Conservation (phyloP, 2,888 invertebrate genomes). For the Neria commutata region DNA sequence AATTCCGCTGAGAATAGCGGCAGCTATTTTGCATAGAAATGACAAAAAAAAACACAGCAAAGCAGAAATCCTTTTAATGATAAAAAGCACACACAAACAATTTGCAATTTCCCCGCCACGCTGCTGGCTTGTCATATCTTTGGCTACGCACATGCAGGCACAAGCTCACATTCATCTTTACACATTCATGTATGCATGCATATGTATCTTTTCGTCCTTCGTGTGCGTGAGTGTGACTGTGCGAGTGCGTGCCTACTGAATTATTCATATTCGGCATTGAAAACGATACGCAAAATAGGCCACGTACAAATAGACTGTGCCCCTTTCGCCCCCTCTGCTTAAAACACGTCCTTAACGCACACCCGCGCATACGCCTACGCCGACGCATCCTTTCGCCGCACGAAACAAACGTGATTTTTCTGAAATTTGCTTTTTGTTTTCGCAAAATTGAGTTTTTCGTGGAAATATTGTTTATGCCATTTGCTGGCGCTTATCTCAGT, state of each 20-base stretch:
- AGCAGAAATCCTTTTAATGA: slow-evolving; percentile 34
- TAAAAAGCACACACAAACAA: slow-evolving; percentile 41
- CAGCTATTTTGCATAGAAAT: slow-evolving; percentile 5
- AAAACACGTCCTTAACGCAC: not conserved
- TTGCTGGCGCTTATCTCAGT: not conserved
- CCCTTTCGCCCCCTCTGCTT: not conserved
- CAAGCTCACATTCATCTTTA: slow-evolving; percentile 7
- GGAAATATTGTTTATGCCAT: slow-evolving; percentile 16
- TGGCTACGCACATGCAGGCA: not conserved
- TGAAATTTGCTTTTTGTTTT: not conserved
- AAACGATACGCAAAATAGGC: slow-evolving; percentile 18
- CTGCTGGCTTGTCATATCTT: too few species aligned
- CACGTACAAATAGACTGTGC: slow-evolving; percentile 14
- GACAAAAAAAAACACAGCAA: not conserved
- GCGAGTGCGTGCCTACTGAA: slow-evolving; percentile 2
- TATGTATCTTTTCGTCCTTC: not conserved
- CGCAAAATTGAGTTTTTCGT: slow-evolving; percentile 9
- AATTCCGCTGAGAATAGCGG: not conserved
- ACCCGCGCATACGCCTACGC: not conserved
- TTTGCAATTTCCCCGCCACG: slow-evolving; percentile 32
- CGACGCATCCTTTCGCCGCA: not conserved
- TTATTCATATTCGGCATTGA: slow-evolving; percentile 10
- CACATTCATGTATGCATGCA: not conserved
- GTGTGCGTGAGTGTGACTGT: not conserved
- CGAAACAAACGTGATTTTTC: not conserved